phyloP scores from a whole-genome alignment of 2,797 vertebrate species.

The Benthosema pterotum region DNA sequence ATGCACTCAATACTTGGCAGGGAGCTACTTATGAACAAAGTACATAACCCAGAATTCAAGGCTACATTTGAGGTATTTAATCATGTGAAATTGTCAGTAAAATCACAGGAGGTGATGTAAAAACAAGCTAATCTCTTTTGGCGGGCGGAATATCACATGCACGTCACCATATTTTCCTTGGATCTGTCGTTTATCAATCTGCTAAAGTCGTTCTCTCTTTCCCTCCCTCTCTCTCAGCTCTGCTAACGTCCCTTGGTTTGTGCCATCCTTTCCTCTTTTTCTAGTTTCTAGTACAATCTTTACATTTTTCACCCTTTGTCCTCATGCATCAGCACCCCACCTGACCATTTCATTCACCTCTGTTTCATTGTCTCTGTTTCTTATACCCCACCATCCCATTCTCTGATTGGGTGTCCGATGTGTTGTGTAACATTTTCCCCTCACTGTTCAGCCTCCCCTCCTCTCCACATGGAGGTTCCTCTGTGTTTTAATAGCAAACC shows the following conservation, averaged over 20 bases:
- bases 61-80: no score
- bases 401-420: no score
- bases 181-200: conserved; percentile 12
- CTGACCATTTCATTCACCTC: neutral
- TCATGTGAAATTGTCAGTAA: no score
- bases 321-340: neutral
- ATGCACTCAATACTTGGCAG: no score
- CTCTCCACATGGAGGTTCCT: neutral
- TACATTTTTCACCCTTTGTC: neutral
- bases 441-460: neutral
- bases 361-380: neutral
- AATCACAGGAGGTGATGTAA: no score
- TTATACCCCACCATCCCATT: neutral
- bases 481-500: conserved; percentile 36
- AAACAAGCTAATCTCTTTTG: no score
- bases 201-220: conserved; percentile 5
- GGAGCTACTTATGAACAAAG: no score
- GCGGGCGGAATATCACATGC: neutral
- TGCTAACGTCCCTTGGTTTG: conserved; percentile 11
- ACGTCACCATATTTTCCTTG: conserved; percentile 19
- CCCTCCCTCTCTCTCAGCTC: neutral
- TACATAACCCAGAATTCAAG: no score
- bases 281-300: neutral
- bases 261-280: conserved; percentile 33
- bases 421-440: conserved; percentile 20